Evolutionary conservation across 35 echinoderm and acorn worm species (phyloP), one percentile per base, ranked within the genome.

Genomic region (Apostichopus japonicus): DNA sequence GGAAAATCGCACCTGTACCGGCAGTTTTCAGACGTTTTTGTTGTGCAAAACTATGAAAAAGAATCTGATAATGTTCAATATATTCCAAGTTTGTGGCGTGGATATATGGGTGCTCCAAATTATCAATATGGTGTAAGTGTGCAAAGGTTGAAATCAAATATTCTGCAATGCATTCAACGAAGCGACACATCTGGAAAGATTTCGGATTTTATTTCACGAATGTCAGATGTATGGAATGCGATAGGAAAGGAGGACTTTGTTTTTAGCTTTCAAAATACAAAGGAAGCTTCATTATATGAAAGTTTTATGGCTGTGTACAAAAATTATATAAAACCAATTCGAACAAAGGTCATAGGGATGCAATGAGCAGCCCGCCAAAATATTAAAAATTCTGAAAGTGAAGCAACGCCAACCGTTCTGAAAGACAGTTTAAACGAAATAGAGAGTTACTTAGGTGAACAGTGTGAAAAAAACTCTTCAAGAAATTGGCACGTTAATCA

Each of bases 31-130:
- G 91, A 92, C 79, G 78, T 92, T 4, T 81, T 92, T 33, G 57
- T 58, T 15, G 27, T 92, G 5, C 58, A 83, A 82, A 65, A 82
- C 52, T 78, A 92, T 76, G 79, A 92, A 44, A 55, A 80, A 10
- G 56, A 75, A 10, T 15, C 15, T 5, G 25, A 51, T 54, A 70
- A 55, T 76, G 44, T 83, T 52, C 55, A 81, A 51, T 92, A 92
- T 54, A 83, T 92, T 7, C 79, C 91, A 10, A 92, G 79, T 83
- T 59, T 92, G 10, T 92, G 91, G 91, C 55, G 77, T 62, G 91
- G 91, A 1, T 80, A 22, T 9, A 92, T 92, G 91, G 91, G 78
- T 51, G 71, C 58, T 67, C 91, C 91, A 8, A 80, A 92, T 27
- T 59, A 63, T 44, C 77, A 77, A 61, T 92, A 92, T 53, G 79